Evolutionary conservation across 1,140 invertebrate genomes (phyloP).

Genomic region (Cyclargus thomasi): DNA sequence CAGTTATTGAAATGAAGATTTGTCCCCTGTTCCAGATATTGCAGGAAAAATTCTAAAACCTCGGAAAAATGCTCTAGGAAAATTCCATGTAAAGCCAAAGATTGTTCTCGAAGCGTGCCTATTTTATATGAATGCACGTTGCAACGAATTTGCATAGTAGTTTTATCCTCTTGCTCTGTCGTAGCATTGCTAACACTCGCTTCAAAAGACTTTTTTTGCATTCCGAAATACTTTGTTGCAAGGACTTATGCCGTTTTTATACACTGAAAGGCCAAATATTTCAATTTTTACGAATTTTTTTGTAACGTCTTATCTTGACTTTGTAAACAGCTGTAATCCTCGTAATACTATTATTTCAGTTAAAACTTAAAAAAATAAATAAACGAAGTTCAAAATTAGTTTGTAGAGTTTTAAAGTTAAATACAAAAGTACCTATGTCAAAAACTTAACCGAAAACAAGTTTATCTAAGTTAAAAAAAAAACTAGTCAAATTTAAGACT

Average conservation of each 20-base stretch:
- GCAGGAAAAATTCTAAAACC: not conserved
- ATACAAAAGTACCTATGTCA: too few species aligned
- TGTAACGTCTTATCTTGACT: too few species aligned
- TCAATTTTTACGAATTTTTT: too few species aligned
- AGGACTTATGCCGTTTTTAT: not conserved
- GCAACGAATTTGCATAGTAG: constrained; percentile 2
- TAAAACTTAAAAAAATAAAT: too few species aligned
- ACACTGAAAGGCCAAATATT: too few species aligned
- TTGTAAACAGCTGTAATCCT: too few species aligned
- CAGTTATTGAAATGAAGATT: not conserved
- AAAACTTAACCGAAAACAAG: too few species aligned
- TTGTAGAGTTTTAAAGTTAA: too few species aligned
- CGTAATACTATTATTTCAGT: too few species aligned
- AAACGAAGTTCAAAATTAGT: too few species aligned
- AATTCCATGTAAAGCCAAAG: constrained; percentile 1
- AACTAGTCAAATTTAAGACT: too few species aligned
- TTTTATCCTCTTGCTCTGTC: not conserved
- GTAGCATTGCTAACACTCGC: not conserved
- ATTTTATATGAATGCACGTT: not conserved
- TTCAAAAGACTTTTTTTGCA: not conserved
- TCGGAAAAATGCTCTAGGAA: not conserved
- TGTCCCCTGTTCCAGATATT: not conserved
- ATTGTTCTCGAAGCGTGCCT: not conserved
- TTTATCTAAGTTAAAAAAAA: too few species aligned
- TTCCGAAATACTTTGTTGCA: not conserved